Conservation (phyloP, 2,797 vertebrate species). For the Hypotaenidia philippensis region DNA sequence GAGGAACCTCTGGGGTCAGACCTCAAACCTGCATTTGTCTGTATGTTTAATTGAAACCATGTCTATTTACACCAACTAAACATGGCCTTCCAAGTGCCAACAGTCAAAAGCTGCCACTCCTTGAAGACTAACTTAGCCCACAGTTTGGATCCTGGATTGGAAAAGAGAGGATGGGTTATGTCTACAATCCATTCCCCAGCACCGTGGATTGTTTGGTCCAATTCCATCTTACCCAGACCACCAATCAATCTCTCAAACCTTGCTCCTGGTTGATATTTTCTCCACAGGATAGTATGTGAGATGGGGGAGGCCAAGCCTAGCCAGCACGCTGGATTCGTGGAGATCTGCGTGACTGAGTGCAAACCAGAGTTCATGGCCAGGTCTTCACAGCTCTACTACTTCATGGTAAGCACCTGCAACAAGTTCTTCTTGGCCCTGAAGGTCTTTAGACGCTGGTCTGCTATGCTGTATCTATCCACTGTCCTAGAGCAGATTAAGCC, state of each 20-base stretch:
- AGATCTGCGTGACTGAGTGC: conserved; percentile 93
- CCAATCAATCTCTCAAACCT: background rate
- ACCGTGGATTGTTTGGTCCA: background rate
- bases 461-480: background rate
- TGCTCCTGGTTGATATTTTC: background rate
- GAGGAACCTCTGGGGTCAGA: accelerated
- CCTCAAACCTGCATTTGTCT: background rate
- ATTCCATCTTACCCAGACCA: background rate
- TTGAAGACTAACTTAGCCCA: background rate
- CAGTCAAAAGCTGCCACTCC: background rate
- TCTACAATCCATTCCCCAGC: background rate
- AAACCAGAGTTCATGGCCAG: conserved; percentile 92
- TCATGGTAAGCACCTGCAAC: conserved; percentile 89
- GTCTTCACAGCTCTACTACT: conserved; percentile 95
- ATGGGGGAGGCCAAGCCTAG: conserved; percentile 95
- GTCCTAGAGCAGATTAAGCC: background rate
- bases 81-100: background rate
- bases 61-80: background rate
- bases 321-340: conserved; percentile 92
- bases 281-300: conserved; percentile 94
- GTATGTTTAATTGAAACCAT: background rate
- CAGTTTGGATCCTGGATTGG: background rate
- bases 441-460: accelerated
- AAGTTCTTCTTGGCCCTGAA: background rate
- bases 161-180: background rate